Evolutionary conservation across 2,113 vertebrate species (phyloP), one percentile per base, ranked within the genome.

Genomic region (Centropus bengalensis): DNA sequence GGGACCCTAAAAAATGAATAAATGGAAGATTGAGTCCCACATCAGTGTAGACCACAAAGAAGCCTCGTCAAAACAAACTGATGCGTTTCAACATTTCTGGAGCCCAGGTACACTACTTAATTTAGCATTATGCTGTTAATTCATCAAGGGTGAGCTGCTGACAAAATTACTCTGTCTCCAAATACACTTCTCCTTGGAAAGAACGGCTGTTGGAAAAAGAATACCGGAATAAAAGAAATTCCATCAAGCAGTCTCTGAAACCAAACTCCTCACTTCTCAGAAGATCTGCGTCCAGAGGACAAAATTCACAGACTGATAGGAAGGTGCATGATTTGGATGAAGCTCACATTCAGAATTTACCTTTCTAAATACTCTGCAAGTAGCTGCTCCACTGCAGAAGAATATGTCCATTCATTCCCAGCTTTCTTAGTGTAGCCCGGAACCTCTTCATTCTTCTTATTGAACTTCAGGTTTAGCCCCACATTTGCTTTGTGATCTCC

Each of bases 381-480:
- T 51, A 99, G 96, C 8, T 99, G 98, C 86, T 99, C 99, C 26
- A 99, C 99, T 44, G 99, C 99, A 66, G 97, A 98, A 49, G 99
- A 99, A 97, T 99, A 99, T n/a, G 98, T 98, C 99, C 99, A 99
- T 95, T 99, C 99, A 38, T 98, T 99, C 81, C 99, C 99, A 12
- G 99, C 98, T 93, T 98, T 99, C 97, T 99, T 99, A 47, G 99
- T 99, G 94, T 99, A 99, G 24, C 99, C 99, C 71, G 99, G 99
- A 68, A 99, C 99, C 96, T 99, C 99, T 96, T 99, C 99, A 76
- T 99, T 99, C 97, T 99, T 99, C 97, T 99, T 99, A 98, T 99
- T 99, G 96, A 99, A 99, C 93, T 99, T 99, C 60, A 99, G 98
- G 96, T 99, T 99, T 82, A 99, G 98, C 69, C 99, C 99, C 68